Conservation (phyloP, 2,797 vertebrate species). For the Cheracebus regulus region DNA sequence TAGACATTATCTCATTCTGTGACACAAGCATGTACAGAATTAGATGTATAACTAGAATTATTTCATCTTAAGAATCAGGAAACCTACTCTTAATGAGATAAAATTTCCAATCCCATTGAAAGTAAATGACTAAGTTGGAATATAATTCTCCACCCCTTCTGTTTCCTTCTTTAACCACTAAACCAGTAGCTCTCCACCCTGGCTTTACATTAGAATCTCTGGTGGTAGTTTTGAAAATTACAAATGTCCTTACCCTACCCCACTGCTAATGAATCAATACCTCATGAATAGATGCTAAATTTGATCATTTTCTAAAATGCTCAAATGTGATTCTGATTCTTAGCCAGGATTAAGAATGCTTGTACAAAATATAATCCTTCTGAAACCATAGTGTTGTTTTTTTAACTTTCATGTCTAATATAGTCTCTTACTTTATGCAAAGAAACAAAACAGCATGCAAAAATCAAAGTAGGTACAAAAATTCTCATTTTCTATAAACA, state of each 20-base stretch:
- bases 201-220: neutral
- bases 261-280: neutral
- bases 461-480: neutral
- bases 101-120: neutral
- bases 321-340: neutral
- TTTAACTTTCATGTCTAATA: neutral
- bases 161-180: conserved; percentile 18
- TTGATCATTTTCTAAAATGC: neutral
- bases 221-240: conserved; percentile 16
- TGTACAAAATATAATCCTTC: neutral
- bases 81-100: conserved; percentile 31
- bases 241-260: neutral
- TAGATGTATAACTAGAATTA: neutral
- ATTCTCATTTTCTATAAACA: neutral
- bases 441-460: neutral
- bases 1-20: conserved; percentile 70
- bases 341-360: neutral
- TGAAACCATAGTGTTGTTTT: neutral
- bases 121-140: conserved; percentile 24
- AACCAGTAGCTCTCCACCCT: neutral
- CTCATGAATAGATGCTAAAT: neutral
- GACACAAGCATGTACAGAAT: neutral
- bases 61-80: conserved; percentile 37
- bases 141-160: neutral
- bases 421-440: neutral